phyloP scores from a whole-genome alignment of 2,888 invertebrate species.

The Tetragonula carbonaria region DNA sequence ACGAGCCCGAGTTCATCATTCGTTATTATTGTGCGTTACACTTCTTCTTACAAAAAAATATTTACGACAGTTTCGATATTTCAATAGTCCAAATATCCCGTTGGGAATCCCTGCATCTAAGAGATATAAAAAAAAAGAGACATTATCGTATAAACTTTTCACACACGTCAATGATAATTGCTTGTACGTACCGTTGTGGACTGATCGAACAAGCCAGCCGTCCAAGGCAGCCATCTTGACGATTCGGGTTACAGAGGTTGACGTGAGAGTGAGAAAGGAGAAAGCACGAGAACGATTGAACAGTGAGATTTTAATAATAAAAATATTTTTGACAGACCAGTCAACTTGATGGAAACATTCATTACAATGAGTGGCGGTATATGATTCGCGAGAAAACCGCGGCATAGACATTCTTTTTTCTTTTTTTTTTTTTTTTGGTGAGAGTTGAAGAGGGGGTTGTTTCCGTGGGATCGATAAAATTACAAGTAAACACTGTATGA shows the following conservation, averaged over 20 bases:
- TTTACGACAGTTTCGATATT: no score
- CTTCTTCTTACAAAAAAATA: no score
- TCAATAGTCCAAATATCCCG: no score
- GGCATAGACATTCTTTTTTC: not conserved
- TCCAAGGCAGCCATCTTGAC: not conserved
- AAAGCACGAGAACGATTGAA: slow-evolving; percentile 78
- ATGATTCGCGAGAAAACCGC: slow-evolving; percentile 73
- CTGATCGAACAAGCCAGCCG: no score
- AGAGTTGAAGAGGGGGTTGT: slow-evolving; percentile 19
- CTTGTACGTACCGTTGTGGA: no score
- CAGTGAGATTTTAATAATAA: slow-evolving; percentile 84
- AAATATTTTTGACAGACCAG: slow-evolving; percentile 82
- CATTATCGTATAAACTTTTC: no score
- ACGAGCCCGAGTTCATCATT: no score
- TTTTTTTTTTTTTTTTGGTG: not conserved
- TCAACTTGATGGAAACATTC: slow-evolving; percentile 75
- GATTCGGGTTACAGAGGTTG: not conserved
- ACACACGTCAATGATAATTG: no score
- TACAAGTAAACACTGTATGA: slow-evolving; percentile 69
- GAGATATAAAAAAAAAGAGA: no score
- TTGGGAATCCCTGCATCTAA: no score
- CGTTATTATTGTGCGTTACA: no score
- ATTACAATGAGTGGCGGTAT: slow-evolving; percentile 71
- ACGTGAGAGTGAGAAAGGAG: slow-evolving; percentile 44
- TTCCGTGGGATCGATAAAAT: slow-evolving; percentile 44